phyloP scores from a whole-genome alignment of 2,113 vertebrate genomes.

The Junco hyemalis region DNA sequence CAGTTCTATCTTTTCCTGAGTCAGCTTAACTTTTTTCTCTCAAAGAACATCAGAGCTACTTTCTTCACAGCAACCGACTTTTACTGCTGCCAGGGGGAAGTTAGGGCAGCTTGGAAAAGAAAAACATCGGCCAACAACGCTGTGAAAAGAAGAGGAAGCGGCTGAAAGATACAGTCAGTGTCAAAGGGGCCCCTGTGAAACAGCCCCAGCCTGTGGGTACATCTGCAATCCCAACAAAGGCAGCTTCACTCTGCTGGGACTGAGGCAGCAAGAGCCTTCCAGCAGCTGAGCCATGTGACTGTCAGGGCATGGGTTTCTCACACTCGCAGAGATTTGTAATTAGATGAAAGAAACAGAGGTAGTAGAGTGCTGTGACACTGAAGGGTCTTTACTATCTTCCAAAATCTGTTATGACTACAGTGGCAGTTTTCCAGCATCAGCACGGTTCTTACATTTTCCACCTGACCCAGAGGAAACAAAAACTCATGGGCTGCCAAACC shows the following conservation, averaged over 20 bases:
- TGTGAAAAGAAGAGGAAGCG: neutral
- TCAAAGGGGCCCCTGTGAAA: neutral
- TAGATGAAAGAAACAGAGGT: neutral
- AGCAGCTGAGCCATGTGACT: neutral
- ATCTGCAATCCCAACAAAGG: neutral
- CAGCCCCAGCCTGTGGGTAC: rapidly evolving
- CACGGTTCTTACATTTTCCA: neutral
- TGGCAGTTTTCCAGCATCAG: neutral
- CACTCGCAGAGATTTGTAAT: neutral
- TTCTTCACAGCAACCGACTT: neutral
- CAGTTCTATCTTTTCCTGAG: neutral
- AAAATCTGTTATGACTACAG: neutral
- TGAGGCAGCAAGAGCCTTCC: neutral
- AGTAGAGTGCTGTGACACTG: neutral
- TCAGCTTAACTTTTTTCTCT: neutral
- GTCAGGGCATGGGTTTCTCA: neutral
- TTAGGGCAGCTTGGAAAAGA: neutral
- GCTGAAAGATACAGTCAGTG: neutral
- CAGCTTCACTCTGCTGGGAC: neutral
- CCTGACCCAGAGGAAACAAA: constrained; percentile 11
- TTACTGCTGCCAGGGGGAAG: neutral
- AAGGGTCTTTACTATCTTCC: neutral
- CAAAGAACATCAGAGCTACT: neutral
- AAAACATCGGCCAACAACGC: rapidly evolving
- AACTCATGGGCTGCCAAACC: neutral